Percentiles rank a stretch among this genome's conserved stretches.
phyloP scores from a whole-genome alignment of 2,113 vertebrate species.

The Lycaon pictus region DNA sequence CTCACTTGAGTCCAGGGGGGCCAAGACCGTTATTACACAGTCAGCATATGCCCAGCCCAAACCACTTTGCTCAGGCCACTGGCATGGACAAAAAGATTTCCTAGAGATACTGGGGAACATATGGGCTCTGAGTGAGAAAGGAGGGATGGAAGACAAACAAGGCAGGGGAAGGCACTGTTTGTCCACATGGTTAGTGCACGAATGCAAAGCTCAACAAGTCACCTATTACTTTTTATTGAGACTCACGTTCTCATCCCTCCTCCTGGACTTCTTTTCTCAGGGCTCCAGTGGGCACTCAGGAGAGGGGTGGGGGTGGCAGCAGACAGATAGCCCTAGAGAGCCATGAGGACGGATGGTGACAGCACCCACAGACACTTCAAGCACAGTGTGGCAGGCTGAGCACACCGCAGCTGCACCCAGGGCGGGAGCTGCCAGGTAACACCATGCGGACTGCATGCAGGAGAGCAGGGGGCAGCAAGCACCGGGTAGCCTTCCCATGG shows the following conservation, averaged over 20 bases:
- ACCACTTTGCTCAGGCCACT: no score
- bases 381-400: not conserved
- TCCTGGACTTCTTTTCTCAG: not conserved
- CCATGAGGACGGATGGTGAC: not conserved
- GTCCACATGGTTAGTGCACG: fast-evolving
- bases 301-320: not conserved
- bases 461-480: constrained; percentile 72
- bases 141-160: not conserved
- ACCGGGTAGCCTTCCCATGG: constrained; percentile 30
- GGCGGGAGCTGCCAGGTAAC: not conserved
- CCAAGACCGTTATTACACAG: not conserved
- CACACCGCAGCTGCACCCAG: not conserved
- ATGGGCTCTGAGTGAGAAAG: not conserved
- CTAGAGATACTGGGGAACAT: no score
- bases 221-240: fast-evolving
- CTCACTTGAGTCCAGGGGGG: not conserved
- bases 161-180: not conserved
- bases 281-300: not conserved
- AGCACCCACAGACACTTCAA: not conserved
- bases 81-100: not conserved
- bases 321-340: constrained; percentile 35
- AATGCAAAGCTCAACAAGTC: not conserved
- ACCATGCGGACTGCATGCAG: constrained; percentile 70
- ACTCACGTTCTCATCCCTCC: not conserved
- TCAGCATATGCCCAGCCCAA: not conserved